phyloP scores from a whole-genome alignment of 2,888 invertebrate genomes.

The Eudemis profundana region DNA sequence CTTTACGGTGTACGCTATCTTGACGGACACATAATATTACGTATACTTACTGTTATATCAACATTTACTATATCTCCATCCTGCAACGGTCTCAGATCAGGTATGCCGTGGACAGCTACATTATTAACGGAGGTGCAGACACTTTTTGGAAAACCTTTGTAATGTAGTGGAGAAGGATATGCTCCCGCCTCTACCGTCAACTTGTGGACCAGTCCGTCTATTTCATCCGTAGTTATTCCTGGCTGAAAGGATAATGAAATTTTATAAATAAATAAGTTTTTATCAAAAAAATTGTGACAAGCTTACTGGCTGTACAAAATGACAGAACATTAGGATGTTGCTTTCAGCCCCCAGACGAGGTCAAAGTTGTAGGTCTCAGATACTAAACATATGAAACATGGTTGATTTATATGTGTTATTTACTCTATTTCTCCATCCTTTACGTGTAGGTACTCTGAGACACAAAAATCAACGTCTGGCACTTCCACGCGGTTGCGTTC shows the following conservation, averaged over 20 bases:
- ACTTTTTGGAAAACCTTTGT: constrained; percentile 94
- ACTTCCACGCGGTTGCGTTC: too few species aligned
- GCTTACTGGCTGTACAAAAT: too few species aligned
- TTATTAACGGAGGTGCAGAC: constrained; percentile 96
- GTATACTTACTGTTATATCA: constrained; percentile 93
- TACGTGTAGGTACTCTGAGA: too few species aligned
- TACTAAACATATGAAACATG: too few species aligned
- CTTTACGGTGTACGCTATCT: too few species aligned
- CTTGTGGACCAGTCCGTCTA: constrained; percentile 91
- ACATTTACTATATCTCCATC: constrained; percentile 96
- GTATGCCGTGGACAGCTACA: constrained; percentile 97
- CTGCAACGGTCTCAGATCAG: constrained; percentile 91
- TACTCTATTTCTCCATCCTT: too few species aligned
- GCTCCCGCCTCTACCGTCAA: constrained; percentile 89
- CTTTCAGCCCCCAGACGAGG: too few species aligned
- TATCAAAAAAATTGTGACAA: too few species aligned
- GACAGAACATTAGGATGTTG: too few species aligned
- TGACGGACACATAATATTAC: neutral
- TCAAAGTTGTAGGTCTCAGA: too few species aligned
- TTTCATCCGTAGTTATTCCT: constrained; percentile 93
- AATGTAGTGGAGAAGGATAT: constrained; percentile 96
- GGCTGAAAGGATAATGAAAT: constrained; percentile 77
- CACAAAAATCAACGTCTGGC: too few species aligned
- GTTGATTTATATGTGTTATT: too few species aligned
- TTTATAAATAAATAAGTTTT: neutral